Percentiles rank a stretch among this genome's conserved stretches.
Evolutionary conservation across 2,888 invertebrate species (phyloP).

Genomic region (Sphinx pinastri): DNA sequence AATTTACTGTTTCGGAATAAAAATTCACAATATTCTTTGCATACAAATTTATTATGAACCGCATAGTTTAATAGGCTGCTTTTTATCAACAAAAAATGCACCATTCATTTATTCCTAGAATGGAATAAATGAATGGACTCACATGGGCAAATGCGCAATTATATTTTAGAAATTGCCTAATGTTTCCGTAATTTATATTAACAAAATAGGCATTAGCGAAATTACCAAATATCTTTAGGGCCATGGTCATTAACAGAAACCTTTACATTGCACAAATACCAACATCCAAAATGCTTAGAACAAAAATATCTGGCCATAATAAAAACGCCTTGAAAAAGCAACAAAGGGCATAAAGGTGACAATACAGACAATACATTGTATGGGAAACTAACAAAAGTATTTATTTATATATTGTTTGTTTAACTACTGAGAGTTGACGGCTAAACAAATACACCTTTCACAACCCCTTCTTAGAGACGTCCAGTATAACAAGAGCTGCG

Average conservation of each 20-base stretch:
- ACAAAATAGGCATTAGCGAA: too few relatives aligned
- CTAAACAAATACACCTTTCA: slow-evolving; percentile 76
- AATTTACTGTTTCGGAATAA: too few relatives aligned
- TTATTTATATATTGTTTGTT: slow-evolving; percentile 80
- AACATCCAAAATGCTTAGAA: not conserved
- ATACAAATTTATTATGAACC: too few relatives aligned
- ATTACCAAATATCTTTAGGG: too few relatives aligned
- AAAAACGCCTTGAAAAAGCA: slow-evolving; percentile 60
- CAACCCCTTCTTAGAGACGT: slow-evolving; percentile 62
- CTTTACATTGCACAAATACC: not conserved
- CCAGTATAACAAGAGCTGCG: slow-evolving; percentile 47
- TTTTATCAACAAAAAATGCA: too few relatives aligned
- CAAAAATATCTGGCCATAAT: slow-evolving; percentile 58
- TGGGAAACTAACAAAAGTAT: slow-evolving; percentile 73
- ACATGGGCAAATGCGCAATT: too few relatives aligned
- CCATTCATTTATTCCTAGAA: too few relatives aligned
- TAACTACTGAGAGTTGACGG: slow-evolving; percentile 75
- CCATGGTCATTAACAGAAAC: not conserved
- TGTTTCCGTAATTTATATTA: too few relatives aligned
- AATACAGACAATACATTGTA: slow-evolving; percentile 72
- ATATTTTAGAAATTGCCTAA: too few relatives aligned
- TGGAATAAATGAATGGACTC: too few relatives aligned
- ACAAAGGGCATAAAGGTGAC: slow-evolving; percentile 75
- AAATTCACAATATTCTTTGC: too few relatives aligned
- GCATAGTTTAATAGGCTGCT: too few relatives aligned